Evolutionary conservation across 2,797 vertebrate genomes (phyloP).

Genomic region (Spheniscus humboldti): DNA sequence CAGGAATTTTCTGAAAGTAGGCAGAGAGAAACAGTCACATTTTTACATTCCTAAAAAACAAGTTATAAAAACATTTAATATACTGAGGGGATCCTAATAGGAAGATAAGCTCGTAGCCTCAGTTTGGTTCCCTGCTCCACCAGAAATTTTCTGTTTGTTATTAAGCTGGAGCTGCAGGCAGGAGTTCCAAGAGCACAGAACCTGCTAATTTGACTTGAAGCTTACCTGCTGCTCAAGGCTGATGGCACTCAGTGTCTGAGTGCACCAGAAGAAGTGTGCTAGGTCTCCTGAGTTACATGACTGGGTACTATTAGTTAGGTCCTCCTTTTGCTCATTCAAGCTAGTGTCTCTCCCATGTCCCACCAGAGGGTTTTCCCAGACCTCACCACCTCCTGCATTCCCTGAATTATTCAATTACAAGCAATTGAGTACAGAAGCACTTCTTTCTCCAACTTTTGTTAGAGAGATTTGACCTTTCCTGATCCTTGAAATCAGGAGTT

Average conservation of each 20-base stretch:
- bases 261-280: background rate
- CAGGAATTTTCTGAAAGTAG: background rate
- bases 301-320: background rate
- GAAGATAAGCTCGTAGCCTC: background rate
- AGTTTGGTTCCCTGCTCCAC: background rate
- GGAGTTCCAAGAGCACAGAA: background rate
- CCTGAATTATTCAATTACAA: background rate
- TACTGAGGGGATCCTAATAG: background rate
- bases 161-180: background rate
- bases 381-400: background rate
- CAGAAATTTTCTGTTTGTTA: background rate
- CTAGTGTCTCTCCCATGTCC: fast-evolving
- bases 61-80: background rate
- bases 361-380: background rate
- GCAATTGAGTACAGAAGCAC: background rate
- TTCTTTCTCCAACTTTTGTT: background rate
- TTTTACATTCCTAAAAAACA: background rate
- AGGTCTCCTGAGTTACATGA: background rate
- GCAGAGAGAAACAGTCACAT: background rate
- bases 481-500: background rate
- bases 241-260: background rate
- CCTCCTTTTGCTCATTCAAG: background rate
- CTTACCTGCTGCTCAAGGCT: background rate
- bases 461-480: background rate
- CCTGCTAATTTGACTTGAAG: background rate